These are phyloP conservation scores for Brachyistius frenatus DNA, from an alignment of 2,113 vertebrate species.

Conservation along the genomic window DNA sequence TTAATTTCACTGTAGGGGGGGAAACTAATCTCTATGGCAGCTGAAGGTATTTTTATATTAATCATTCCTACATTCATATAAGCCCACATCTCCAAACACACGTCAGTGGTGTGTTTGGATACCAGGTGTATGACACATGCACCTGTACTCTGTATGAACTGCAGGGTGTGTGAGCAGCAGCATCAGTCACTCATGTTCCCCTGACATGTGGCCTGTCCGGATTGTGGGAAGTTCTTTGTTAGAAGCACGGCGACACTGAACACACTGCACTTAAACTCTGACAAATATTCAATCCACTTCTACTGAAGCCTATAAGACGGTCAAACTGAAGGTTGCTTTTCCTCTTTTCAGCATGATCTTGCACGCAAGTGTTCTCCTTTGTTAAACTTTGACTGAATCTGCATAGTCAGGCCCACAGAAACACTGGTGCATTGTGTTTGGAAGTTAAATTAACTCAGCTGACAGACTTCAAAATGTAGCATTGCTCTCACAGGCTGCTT, in stretches of 20 bases:
- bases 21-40: too few relatives aligned
- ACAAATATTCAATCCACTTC: neutral
- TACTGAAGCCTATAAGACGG: neutral
- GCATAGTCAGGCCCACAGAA: neutral
- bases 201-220: too few relatives aligned
- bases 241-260: too few relatives aligned
- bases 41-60: neutral
- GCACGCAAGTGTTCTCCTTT: too few relatives aligned
- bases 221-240: too few relatives aligned
- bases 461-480: too few relatives aligned
- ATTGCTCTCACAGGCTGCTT: too few relatives aligned
- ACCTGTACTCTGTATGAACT: neutral
- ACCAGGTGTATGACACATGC: neutral
- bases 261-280: too few relatives aligned
- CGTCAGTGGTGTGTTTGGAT: neutral
- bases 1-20: neutral
- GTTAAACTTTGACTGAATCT: neutral
- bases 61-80: neutral
- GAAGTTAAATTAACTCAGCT: neutral
- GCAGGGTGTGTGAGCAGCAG: too few relatives aligned
- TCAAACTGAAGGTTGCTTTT: neutral
- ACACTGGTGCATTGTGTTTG: neutral
- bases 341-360: too few relatives aligned
- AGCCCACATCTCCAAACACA: neutral
- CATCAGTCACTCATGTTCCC: too few relatives aligned